These are phyloP conservation scores for Oreortyx pictus DNA, from an alignment of 2,797 vertebrate species.

Conservation along the genomic window DNA sequence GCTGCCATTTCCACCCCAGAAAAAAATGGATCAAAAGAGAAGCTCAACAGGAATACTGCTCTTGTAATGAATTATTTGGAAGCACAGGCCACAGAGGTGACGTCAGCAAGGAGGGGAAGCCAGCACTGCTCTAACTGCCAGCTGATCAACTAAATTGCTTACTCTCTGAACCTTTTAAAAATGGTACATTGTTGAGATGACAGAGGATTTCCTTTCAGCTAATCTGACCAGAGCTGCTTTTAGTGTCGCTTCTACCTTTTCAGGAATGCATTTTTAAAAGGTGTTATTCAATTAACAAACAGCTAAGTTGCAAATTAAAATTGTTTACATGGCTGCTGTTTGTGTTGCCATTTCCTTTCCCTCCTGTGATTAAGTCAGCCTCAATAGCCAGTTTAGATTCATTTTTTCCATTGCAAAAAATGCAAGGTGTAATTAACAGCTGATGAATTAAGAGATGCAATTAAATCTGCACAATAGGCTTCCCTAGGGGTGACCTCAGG, in stretches of 20 bases:
- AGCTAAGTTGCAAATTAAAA: slow-evolving; percentile 29
- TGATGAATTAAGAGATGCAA: slow-evolving; percentile 48
- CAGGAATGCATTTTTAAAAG: slow-evolving; percentile 1
- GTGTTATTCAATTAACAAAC: slow-evolving; percentile 27
- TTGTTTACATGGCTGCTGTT: slow-evolving; percentile 35
- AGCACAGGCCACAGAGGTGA: neutral
- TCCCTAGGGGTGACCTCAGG: neutral
- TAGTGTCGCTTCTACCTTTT: neutral
- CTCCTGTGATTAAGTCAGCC: neutral
- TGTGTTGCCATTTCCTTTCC: slow-evolving; percentile 22
- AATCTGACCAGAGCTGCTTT: neutral
- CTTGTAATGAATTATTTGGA: neutral
- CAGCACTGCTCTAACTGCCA: neutral
- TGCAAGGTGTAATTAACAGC: slow-evolving; percentile 28
- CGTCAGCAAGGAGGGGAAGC: neutral
- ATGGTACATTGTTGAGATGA: neutral
- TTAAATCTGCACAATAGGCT: slow-evolving; percentile 15
- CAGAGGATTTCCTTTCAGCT: slow-evolving; percentile 11
- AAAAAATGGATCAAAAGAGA: neutral
- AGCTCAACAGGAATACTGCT: neutral
- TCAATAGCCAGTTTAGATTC: neutral
- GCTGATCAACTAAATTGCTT: neutral
- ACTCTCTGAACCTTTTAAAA: neutral
- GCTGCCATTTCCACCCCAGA: neutral
- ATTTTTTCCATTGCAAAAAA: slow-evolving; percentile 26